Base-by-base conservation (phyloP, 37 sponge, comb jelly and placozoan genomes). In the Axinella damicornis region DNA sequence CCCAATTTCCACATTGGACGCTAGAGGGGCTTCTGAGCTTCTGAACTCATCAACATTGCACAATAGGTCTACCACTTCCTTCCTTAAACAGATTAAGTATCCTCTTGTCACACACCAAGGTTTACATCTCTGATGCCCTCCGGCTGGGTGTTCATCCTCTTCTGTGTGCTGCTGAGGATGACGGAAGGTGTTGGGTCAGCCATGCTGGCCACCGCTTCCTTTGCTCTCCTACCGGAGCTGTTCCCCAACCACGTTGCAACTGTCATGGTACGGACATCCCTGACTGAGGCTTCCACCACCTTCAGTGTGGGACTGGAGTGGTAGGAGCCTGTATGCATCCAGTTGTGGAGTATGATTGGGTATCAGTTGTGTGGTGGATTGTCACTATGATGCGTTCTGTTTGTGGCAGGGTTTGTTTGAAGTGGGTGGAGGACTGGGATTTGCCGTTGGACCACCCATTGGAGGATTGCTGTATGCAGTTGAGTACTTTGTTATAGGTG, bases 391-490 rank as follows among this genome's bases (percentile, higher is more conserved):
- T 38, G n/a, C 9, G 20, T 28, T 68, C 9, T 32, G 22, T 53
- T n/a, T 58, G 20, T 81, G 28, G 57, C 31, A 89, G 89, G 89
- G 89, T 18, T 1, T 89, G 27, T 71, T 89, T 68, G 84, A 89
- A 64, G 53, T 89, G 22, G 65, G 57, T 34, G 56, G 70, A 31
- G 83, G 89, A 21, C 65, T 89, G 24, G 89, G 89, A 0, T 89
- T 64, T 64, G 73, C 56, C 36, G 22, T 83, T 21, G 89, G 89
- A 35, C 89, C 89, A 12, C 79, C 79, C 31, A 38, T 82, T 5
- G 89, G 89, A 28, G 89, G 89, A 36, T 53, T 89, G 17, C 41
- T 89, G 20, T 89, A 89, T 57, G 2, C 31, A 52, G 89, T 89
- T 46, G 46, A 46, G 46, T 46, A 46, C 46, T 9, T 46, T 46